Evolutionary conservation across 2,888 invertebrate species (phyloP).

Genomic region (Linnaemya tessellans): DNA sequence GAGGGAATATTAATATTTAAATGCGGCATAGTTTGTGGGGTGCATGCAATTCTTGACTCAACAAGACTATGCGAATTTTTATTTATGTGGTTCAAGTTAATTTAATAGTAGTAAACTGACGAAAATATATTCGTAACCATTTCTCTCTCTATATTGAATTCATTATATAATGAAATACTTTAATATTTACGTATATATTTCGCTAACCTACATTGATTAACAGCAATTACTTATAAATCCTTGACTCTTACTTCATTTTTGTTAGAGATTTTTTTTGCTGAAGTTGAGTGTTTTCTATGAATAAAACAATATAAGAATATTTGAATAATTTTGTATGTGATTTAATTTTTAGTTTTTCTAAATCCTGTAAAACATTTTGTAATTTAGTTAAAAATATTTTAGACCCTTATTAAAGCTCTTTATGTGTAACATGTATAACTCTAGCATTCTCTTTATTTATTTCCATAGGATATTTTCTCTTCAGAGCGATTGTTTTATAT

Average conservation of each 20-base stretch:
- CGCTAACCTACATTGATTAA: background rate
- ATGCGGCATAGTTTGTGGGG: slow-evolving; percentile 5
- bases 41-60: background rate
- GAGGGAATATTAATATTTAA: slow-evolving; percentile 7
- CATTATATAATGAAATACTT: background rate
- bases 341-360: background rate
- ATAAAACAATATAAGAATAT: too few species aligned
- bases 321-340: too few species aligned
- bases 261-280: background rate
- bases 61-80: background rate
- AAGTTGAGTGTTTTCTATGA: too few species aligned
- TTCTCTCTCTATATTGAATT: background rate
- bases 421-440: background rate
- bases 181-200: background rate
- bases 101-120: background rate
- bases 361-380: slow-evolving; percentile 1
- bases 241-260: background rate
- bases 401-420: slow-evolving; percentile 40
- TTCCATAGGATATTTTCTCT: slow-evolving; percentile 56
- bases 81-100: background rate
- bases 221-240: background rate
- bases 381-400: slow-evolving; percentile 30
- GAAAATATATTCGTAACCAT: background rate
- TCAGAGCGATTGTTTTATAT: background rate
- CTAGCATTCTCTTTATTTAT: background rate